Conservation (phyloP, 2,888 invertebrate species). For the Lagria hirta region DNA sequence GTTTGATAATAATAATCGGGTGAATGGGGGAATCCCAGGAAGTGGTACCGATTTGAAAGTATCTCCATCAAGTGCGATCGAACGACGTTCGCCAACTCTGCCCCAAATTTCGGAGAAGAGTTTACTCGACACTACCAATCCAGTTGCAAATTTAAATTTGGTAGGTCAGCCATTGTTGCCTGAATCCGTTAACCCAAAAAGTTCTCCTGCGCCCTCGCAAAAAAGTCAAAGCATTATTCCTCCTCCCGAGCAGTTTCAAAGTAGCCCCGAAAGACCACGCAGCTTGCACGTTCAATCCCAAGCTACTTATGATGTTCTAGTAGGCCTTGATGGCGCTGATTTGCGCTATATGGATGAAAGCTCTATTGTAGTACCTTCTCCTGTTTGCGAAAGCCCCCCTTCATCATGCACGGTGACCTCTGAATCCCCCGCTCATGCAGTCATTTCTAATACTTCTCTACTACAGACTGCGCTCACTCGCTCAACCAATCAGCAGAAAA, state of each 20-base stretch:
- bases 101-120: constrained; percentile 68
- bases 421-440: constrained; percentile 61
- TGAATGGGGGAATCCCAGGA: constrained; percentile 58
- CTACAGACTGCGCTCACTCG: constrained; percentile 73
- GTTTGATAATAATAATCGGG: constrained; percentile 57
- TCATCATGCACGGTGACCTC: constrained; percentile 66
- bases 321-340: constrained; percentile 82
- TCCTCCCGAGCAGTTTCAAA: constrained; percentile 71
- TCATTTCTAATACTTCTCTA: constrained; percentile 62
- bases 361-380: constrained; percentile 78
- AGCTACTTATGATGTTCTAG: constrained; percentile 71
- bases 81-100: constrained; percentile 53
- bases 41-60: too few species aligned
- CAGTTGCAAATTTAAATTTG: constrained; percentile 43
- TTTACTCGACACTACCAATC: constrained; percentile 64
- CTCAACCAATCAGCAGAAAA: too few species aligned
- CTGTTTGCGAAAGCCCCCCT: constrained; percentile 76
- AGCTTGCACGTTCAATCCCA: constrained; percentile 57
- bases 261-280: constrained; percentile 60
- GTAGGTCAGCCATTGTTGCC: constrained; percentile 47
- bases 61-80: too few species aligned
- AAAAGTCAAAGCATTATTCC: constrained; percentile 71
- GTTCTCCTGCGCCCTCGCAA: constrained; percentile 54
- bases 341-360: constrained; percentile 90
- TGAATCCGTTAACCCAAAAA: too few species aligned